A percentile compares a stretch with the other conserved stretches of the same genome.
Evolutionary conservation across 2,888 invertebrate genomes (phyloP).

Genomic region (Amphipyra berbera): DNA sequence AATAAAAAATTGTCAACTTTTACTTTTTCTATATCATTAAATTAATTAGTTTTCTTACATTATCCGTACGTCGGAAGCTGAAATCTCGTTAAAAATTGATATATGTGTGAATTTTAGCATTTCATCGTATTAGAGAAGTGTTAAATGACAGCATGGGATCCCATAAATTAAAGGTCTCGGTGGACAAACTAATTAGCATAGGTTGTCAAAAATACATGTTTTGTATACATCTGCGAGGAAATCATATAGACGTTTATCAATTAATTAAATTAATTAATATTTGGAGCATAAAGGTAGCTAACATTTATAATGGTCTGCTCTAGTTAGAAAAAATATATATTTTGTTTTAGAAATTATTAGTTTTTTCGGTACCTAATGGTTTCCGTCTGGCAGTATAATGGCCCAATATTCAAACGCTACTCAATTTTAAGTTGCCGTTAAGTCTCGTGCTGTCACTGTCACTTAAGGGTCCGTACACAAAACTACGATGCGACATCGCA

Average conservation of each 20-base stretch:
- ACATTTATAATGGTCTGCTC: background rate
- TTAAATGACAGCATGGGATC: constrained; percentile 37
- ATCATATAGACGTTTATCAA: constrained; percentile 30
- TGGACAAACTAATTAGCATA: constrained; percentile 51
- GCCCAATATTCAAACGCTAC: too few species aligned
- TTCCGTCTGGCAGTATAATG: background rate
- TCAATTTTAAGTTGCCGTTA: too few species aligned
- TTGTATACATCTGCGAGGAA: constrained; percentile 16
- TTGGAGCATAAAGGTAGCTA: constrained; percentile 3
- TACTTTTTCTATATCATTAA: constrained; percentile 56
- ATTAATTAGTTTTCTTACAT: constrained; percentile 49
- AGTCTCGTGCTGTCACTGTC: too few species aligned
- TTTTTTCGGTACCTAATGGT: background rate
- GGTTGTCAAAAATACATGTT: constrained; percentile 52
- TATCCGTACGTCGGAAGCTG: constrained; percentile 65
- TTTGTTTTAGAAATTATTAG: background rate
- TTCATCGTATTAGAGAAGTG: constrained; percentile 63
- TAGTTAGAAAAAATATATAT: background rate
- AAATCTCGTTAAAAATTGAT: constrained; percentile 56
- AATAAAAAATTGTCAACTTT: constrained; percentile 45
- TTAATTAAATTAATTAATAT: constrained; percentile 47
- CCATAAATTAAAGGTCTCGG: constrained; percentile 49
- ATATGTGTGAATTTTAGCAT: constrained; percentile 68
- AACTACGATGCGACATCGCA: too few species aligned
- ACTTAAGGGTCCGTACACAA: too few species aligned